Conservation (phyloP, 2,113 vertebrate genomes). For the Dasyprocta punctata region DNA sequence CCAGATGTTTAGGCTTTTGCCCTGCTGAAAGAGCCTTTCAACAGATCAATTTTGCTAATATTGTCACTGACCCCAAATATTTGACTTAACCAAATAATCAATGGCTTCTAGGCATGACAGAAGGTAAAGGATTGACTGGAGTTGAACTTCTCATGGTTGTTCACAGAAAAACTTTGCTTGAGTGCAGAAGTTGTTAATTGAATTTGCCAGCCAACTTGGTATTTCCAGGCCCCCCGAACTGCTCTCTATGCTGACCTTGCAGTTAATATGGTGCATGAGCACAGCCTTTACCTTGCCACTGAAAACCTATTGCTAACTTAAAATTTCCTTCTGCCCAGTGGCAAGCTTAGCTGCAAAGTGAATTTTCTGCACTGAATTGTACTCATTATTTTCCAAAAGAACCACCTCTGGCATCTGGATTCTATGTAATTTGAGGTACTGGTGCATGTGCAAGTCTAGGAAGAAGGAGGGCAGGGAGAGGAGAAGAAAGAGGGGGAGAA, state of each 20-base stretch:
- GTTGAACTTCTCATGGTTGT: neutral
- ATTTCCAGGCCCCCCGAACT: neutral
- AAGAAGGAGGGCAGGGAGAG: neutral
- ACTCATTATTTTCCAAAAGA: neutral
- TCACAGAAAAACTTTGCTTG: neutral
- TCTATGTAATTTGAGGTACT: neutral
- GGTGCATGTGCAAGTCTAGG: neutral
- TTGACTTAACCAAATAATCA: neutral
- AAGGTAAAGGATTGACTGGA: neutral
- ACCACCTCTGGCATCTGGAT: neutral
- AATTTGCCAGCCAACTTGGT: neutral
- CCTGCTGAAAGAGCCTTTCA: neutral
- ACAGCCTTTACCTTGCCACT: neutral
- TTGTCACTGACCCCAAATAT: neutral
- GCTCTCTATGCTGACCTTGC: neutral
- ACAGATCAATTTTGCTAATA: neutral
- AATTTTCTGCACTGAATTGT: conserved; percentile 30
- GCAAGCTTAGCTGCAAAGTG: neutral
- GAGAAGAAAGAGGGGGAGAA: neutral
- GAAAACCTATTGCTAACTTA: neutral
- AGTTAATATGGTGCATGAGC: neutral
- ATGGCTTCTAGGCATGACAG: neutral
- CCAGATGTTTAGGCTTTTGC: neutral
- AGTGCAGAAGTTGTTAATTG: neutral
- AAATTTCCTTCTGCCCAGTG: neutral